Percentiles rank a stretch among this genome's conserved stretches.
Evolutionary conservation across 1,140 invertebrate species (phyloP).

Genomic region (Colletes latitarsis): DNA sequence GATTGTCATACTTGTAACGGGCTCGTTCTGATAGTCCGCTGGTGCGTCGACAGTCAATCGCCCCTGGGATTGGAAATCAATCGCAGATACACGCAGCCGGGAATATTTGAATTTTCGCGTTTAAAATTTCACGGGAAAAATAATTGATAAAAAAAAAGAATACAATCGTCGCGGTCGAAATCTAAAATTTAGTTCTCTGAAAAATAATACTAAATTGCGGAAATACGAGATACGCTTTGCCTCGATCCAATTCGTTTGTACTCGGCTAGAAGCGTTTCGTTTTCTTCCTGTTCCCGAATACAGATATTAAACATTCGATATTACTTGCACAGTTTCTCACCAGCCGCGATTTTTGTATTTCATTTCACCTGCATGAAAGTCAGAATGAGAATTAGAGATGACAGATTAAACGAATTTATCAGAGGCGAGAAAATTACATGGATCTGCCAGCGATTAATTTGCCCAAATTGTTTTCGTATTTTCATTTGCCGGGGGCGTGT

Average conservation of each 20-base stretch:
- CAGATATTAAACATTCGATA: no score
- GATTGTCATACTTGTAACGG: conserved; percentile 7
- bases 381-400: neutral
- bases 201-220: no score
- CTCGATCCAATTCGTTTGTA: no score
- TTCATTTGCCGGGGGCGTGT: conserved; percentile 51
- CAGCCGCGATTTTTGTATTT: no score
- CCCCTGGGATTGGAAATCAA: conserved; percentile 5
- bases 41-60: neutral
- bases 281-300: no score
- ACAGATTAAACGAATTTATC: conserved; percentile 6
- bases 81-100: neutral
- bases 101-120: neutral
- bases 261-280: no score
- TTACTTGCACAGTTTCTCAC: no score
- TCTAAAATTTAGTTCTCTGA: no score
- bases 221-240: no score
- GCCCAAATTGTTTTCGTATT: conserved; percentile 57
- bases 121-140: neutral
- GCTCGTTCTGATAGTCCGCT: neutral
- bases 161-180: no score
- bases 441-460: conserved; percentile 55
- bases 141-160: no score
- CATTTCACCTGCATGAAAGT: no score
- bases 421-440: conserved; percentile 59